Base-by-base conservation (phyloP, 2,888 invertebrate species). In the Netelia melanura region DNA sequence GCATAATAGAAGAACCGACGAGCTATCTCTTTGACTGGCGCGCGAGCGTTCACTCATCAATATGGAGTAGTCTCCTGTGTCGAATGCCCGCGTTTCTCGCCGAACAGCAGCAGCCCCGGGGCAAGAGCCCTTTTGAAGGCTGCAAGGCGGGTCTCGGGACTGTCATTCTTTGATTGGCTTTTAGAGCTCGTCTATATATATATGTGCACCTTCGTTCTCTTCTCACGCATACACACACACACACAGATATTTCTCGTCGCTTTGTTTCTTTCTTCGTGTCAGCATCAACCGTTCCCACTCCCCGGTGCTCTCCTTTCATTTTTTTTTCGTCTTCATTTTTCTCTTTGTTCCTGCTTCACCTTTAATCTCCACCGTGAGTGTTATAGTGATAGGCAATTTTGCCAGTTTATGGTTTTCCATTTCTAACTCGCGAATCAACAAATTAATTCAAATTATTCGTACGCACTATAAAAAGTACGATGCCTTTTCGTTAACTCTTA, bases 121-220 rank as follows among this genome's bases (percentile, higher is more conserved):
- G 90, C 91, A 91, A 48, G 79, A 79, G 89, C 91, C 92, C 92
- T 92, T 92, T 90, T 88, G 91, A 93, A 93, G 93, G 86, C 86
- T 87, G 81, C 85, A 88, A 92, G 92, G 92, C 91, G 92, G 92
- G 87, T 88, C 85, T 71, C 89, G 85, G 87, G 90, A 92, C 93
- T 93, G 93, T 93, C 93, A 93, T 92, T 93, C 92, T 93, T 93
- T 93, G 93, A 93, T 93, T 93, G 93, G 93, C 85, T 85, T 85
- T 85, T 85, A 85, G 85, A 85, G 65, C 79, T 65, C 74, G 21
- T 58, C 70, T 76, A 56, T 68, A 75, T 77, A 75, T 77, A 54
- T 78, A 70, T 78, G 70, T 25, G 76, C 87, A 81, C 84, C 78
- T 83, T 78, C 86, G 76, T 90, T 90, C 79, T 84, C 80, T 91